Base-by-base conservation (phyloP, 2,797 vertebrate genomes). In the Botia kubotai region DNA sequence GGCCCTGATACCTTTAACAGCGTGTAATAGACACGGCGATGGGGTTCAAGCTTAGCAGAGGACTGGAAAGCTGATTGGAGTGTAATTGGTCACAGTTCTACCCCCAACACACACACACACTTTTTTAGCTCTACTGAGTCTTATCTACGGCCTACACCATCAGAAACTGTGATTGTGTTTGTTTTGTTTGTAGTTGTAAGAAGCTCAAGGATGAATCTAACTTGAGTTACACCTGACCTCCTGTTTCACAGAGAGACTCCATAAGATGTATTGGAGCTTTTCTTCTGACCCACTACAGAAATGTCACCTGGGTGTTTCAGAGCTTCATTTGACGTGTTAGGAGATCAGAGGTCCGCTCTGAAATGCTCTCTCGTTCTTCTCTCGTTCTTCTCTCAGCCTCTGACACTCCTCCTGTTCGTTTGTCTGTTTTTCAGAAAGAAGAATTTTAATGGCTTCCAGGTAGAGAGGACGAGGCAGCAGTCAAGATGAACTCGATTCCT, bases 361-460 rank as follows among this genome's bases (percentile, higher is more conserved):
- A 83, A 77, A 62, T 76, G 63, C 80, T 76, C 53, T 78, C 14
- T 72, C 63, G 29, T 74, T 71, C 4, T n/a, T 76, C 53, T 78
- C 14, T 72, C 63, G 29, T 74, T 71, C 63, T 46, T 79, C 76
- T 75, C 66, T 67, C 57, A 60, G 72, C 70, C 67, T 77, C 77
- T 92, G 88, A 92, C 87, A 87, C 65, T 92, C 33, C 33, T 89
- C 33, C 69, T 84, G 82, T 88, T 81, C 52, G 52, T 91, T 16
- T 91, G 80, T 90, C 86, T 91, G 85, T 93, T 87, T 94, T 92
- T 55, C 94, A 99, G 98, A 94, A 91, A 85, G 91, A 94, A 91
- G 87, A 88, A 92, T 92, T 95, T 99, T 98, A 95, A 99, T 99
- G 98, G 98, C 97, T 97, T 97, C 95, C 94, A 96, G 97, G 94